phyloP scores from a whole-genome alignment of 2,113 vertebrate species.

The Clarias magur region DNA sequence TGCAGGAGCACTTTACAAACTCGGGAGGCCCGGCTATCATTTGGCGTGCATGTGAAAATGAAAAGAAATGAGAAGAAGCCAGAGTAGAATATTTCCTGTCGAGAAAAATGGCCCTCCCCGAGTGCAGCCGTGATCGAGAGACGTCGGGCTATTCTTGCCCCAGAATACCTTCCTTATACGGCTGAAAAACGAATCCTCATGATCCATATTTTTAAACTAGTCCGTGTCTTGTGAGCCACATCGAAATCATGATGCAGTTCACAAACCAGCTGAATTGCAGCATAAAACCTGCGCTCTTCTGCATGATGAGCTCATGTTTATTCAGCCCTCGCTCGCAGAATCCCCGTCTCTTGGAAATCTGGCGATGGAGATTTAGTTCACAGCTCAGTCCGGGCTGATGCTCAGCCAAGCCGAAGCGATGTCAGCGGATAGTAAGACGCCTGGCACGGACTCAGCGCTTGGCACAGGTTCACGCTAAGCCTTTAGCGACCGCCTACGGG shows the following conservation, averaged over 20 bases:
- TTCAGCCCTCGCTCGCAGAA: conserved; percentile 5
- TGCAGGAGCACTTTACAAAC: not conserved
- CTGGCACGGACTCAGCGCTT: conserved; percentile 62
- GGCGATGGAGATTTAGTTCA: conserved; percentile 38
- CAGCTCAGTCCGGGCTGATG: conserved; percentile 51
- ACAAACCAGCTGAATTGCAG: conserved; percentile 4
- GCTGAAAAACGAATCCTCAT: conserved; percentile 65
- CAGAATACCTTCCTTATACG: conserved; percentile 50
- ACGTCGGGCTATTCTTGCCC: conserved; percentile 70
- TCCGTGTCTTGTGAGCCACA: not conserved
- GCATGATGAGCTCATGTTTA: conserved; percentile 9
- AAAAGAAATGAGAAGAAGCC: conserved; percentile 23
- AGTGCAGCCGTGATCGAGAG: conserved; percentile 52
- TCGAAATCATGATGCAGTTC: not conserved
- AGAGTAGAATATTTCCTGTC: conserved; percentile 36
- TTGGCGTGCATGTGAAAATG: conserved; percentile 13
- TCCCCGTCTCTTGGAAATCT: conserved; percentile 43
- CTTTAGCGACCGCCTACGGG: conserved; percentile 63
- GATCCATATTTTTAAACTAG: conserved; percentile 60
- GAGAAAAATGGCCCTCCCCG: conserved; percentile 60
- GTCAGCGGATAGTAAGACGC: conserved; percentile 60
- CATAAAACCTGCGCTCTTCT: not conserved
- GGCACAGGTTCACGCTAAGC: conserved; percentile 57
- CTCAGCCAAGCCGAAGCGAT: conserved; percentile 62
- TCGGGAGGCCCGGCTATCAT: conserved; percentile 22